phyloP scores from a whole-genome alignment of 2,888 invertebrate species.

The Exocentrus adspersus region DNA sequence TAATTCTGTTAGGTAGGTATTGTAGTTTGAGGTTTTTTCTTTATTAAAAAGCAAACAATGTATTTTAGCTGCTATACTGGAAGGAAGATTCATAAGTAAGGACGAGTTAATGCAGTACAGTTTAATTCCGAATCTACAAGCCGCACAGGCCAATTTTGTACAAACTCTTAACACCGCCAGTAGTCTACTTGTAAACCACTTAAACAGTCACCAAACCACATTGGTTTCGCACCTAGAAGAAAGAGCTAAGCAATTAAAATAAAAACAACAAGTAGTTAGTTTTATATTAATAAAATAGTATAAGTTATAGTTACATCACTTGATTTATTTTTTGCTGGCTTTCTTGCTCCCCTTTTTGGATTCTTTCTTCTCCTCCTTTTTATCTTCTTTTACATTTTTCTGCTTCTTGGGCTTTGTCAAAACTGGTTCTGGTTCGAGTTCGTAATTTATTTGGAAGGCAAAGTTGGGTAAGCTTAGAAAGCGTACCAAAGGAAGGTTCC shows the following conservation, averaged over 20 bases:
- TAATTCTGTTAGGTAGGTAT: constrained; percentile 73
- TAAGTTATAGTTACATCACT: not conserved
- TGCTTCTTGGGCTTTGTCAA: not conserved
- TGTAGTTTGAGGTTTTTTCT: constrained; percentile 3
- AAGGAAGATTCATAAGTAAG: constrained; percentile 74
- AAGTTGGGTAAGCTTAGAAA: constrained; percentile 59
- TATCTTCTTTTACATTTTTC: constrained; percentile 36
- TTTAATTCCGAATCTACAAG: constrained; percentile 72
- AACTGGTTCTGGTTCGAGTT: constrained; percentile 46
- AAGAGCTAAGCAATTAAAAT: constrained; percentile 63
- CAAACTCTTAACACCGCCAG: constrained; percentile 75
- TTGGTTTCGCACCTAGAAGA: constrained; percentile 75
- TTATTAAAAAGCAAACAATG: not conserved
- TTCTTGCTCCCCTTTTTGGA: not conserved
- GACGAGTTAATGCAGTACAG: constrained; percentile 76
- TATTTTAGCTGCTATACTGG: constrained; percentile 76
- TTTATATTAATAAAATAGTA: no score
- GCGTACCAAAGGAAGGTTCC: constrained; percentile 59
- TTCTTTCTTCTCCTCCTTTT: constrained; percentile 41
- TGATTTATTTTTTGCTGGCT: constrained; percentile 25
- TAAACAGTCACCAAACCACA: constrained; percentile 75
- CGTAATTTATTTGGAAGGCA: constrained; percentile 54
- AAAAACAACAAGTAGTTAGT: constrained; percentile 34
- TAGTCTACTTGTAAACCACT: constrained; percentile 71
- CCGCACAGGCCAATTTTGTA: constrained; percentile 75